Evolutionary conservation across 2,888 invertebrate species (phyloP).

Genomic region (Drosophila gaucha): DNA sequence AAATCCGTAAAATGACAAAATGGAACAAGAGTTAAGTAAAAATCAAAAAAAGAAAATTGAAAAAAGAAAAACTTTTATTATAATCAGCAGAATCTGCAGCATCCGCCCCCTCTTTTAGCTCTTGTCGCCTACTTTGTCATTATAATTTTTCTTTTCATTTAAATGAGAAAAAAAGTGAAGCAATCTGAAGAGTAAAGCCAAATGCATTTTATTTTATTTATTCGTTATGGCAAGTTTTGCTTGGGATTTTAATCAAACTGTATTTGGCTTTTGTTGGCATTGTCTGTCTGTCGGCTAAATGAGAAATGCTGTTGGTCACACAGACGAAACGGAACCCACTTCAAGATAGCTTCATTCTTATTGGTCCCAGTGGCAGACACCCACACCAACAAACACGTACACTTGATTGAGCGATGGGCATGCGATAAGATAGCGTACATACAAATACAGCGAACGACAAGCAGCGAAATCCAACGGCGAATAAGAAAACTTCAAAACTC

Average conservation of each 20-base stretch:
- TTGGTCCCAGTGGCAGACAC: slow-evolving; percentile 48
- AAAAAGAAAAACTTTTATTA: slow-evolving; percentile 71
- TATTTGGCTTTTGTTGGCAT: slow-evolving; percentile 19
- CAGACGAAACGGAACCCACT: slow-evolving; percentile 14
- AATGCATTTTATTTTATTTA: slow-evolving; percentile 79
- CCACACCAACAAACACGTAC: slow-evolving; percentile 36
- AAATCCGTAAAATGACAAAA: slow-evolving; percentile 42
- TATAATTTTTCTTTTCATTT: slow-evolving; percentile 66
- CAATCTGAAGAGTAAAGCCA: slow-evolving; percentile 37
- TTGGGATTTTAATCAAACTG: slow-evolving; percentile 64
- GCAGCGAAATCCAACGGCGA: slow-evolving; percentile 50
- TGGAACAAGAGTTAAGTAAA: slow-evolving; percentile 56
- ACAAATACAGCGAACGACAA: slow-evolving; percentile 26
- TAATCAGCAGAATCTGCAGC: slow-evolving; percentile 56
- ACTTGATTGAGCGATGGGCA: slow-evolving; percentile 38
- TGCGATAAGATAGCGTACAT: slow-evolving; percentile 53
- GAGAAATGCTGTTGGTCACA: slow-evolving; percentile 22
- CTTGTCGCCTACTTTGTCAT: slow-evolving; percentile 78
- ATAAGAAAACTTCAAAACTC: slow-evolving; percentile 58
- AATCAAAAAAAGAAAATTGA: slow-evolving; percentile 46
- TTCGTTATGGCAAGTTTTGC: slow-evolving; percentile 57
- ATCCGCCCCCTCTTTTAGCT: slow-evolving; percentile 24
- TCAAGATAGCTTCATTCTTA: slow-evolving; percentile 56
- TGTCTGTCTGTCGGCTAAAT: slow-evolving; percentile 19
- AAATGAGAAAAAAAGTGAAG: slow-evolving; percentile 43